Conservation (phyloP, 2,888 invertebrate species). For the Drosophila diplacantha region DNA sequence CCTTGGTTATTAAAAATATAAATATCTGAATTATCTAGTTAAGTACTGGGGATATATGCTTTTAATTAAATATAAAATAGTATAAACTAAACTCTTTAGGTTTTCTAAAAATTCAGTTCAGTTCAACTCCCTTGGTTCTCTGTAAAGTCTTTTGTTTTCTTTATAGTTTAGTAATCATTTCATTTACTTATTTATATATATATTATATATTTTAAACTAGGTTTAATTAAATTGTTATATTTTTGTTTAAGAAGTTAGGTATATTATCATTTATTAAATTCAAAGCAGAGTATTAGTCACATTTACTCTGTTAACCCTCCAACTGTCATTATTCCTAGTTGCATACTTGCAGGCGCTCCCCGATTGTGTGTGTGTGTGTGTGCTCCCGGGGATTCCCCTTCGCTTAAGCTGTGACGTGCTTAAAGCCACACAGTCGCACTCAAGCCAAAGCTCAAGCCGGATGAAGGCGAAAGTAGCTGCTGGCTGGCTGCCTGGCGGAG, state of each 20-base stretch:
- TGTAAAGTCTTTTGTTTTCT: not conserved
- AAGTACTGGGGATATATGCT: not conserved
- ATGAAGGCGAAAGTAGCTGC: conserved; percentile 29
- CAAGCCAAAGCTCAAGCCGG: conserved; percentile 18
- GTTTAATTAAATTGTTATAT: not conserved
- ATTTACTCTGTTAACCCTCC: not conserved
- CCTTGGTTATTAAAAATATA: not conserved
- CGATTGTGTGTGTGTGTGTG: not conserved
- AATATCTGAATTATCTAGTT: not conserved
- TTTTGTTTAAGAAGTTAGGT: not conserved
- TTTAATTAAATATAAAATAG: not conserved
- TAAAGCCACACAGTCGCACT: conserved; percentile 32
- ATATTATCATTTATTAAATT: not conserved
- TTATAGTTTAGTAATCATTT: not conserved
- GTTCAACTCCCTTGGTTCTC: not conserved
- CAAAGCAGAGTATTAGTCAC: not conserved
- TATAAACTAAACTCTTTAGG: not conserved
- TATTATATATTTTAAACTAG: not conserved
- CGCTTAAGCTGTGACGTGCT: conserved; percentile 42
- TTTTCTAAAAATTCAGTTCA: not conserved
- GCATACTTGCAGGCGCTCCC: conserved; percentile 29
- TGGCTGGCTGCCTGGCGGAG: conserved; percentile 11
- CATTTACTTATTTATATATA: not conserved
- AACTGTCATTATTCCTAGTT: conserved; percentile 9
- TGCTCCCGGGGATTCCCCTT: conserved; percentile 12